Base-by-base conservation (phyloP, 2,888 invertebrate genomes). In the Notodromas monacha region DNA sequence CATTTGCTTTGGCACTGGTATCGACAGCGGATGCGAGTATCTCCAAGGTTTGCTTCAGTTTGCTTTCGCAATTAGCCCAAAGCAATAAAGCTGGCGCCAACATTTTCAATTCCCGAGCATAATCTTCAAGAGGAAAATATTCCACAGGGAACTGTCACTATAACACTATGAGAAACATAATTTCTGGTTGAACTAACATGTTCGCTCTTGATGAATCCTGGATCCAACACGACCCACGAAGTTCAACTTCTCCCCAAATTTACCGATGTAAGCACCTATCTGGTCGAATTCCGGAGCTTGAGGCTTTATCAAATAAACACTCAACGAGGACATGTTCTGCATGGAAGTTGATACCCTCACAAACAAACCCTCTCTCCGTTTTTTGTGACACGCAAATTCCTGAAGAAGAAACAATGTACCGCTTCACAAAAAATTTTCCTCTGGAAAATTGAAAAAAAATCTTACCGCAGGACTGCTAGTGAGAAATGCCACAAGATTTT, bases 311-410 rank as follows among this genome's bases (percentile, higher is more conserved):
- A n/a, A n/a, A n/a, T n/a, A n/a, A n/a, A n/a, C n/a, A n/a, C n/a
- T n/a, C 57, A 43, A n/a, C n/a, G n/a, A n/a, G n/a, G n/a, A n/a
- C n/a, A n/a, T n/a, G n/a, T n/a, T n/a, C n/a, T n/a, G n/a, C n/a
- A n/a, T n/a, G n/a, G n/a, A n/a, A n/a, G n/a, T n/a, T n/a, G n/a
- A n/a, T n/a, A n/a, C n/a, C n/a, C n/a, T n/a, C n/a, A n/a, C 52
- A 2, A 63, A 46, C 11, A 60, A 46, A 14, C 57, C 57, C 10
- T 53, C 49, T 30, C 58, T 56, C 40, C 56, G 58, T 46, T 61
- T 62, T 34, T 63, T 57, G 39, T 60, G 57, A 31, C 58, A 47
- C 31, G 52, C 52, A 40, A 66, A 64, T 43, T 65, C 64, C 63
- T 65, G 39, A 35, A 36, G 6, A 12, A 28, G 3, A 10, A 14